A percentile compares a stretch with the other conserved stretches of the same genome.
phyloP scores from a whole-genome alignment of 2,113 vertebrate genomes.

The Bostrychus sinensis region DNA sequence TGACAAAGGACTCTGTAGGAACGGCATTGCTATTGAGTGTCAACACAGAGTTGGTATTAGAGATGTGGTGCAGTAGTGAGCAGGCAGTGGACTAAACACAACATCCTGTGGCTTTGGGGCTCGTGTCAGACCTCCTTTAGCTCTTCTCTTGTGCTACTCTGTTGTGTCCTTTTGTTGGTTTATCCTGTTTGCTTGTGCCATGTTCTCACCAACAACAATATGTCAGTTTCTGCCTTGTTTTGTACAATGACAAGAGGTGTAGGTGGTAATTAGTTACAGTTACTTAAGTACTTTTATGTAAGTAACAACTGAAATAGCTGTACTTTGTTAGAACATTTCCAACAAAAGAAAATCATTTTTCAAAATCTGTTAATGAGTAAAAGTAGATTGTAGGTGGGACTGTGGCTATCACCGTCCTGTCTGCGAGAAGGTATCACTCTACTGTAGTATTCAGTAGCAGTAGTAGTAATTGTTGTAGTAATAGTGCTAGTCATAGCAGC shows the following conservation, averaged over 20 bases:
- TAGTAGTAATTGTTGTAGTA: too few relatives aligned
- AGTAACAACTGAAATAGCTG: background rate
- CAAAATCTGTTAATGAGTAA: too few relatives aligned
- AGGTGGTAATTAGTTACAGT: too few relatives aligned
- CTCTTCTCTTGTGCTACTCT: slow-evolving; percentile 39
- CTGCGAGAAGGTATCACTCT: too few relatives aligned
- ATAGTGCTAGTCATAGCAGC: too few relatives aligned
- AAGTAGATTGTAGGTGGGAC: too few relatives aligned
- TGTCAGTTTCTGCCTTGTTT: background rate
- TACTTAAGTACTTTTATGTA: too few relatives aligned
- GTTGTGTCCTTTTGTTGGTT: slow-evolving; percentile 24
- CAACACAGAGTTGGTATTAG: slow-evolving; percentile 76
- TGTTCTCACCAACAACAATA: background rate
- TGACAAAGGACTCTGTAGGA: slow-evolving; percentile 80
- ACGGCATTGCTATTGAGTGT: slow-evolving; percentile 79
- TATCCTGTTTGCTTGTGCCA: slow-evolving; percentile 22
- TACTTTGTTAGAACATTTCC: too few relatives aligned
- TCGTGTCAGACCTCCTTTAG: slow-evolving; percentile 53
- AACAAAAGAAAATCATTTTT: too few relatives aligned
- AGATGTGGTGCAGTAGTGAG: slow-evolving; percentile 62
- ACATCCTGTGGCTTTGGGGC: slow-evolving; percentile 72
- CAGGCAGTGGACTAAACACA: slow-evolving; percentile 68
- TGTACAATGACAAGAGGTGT: too few relatives aligned
- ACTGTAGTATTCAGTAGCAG: too few relatives aligned
- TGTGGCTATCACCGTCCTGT: too few relatives aligned